Percentiles rank a stretch among this genome's conserved stretches.
Evolutionary conservation across 2,113 vertebrate species (phyloP).

Genomic region (Sclerurus mexicanus): DNA sequence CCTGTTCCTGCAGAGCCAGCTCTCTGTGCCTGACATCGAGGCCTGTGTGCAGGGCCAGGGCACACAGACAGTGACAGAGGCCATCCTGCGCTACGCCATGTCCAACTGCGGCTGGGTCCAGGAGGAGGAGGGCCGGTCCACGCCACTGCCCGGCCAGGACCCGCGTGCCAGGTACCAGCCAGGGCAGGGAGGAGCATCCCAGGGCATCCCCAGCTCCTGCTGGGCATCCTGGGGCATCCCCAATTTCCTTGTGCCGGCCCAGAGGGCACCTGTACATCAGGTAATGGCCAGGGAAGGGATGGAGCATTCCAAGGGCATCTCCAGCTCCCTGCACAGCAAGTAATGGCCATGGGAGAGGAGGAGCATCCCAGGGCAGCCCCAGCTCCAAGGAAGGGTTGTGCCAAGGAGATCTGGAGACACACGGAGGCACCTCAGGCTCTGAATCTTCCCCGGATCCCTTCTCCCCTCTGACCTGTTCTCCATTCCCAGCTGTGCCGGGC

Average conservation of each 20-base stretch:
- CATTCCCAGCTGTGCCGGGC: not conserved
- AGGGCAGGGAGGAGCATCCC: not conserved
- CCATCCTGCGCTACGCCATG: conserved; percentile 89
- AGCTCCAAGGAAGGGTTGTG: not conserved
- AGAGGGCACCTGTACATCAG: too few species aligned
- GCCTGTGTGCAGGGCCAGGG: conserved; percentile 90
- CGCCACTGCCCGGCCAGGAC: not conserved
- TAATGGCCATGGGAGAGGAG: not conserved
- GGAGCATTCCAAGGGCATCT: too few species aligned
- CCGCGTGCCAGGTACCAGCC: not conserved
- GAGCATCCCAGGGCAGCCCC: not conserved
- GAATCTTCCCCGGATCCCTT: not conserved
- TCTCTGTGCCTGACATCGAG: conserved; percentile 87
- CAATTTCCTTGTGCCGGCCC: too few species aligned
- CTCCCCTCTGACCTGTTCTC: not conserved
- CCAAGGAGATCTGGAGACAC: not conserved
- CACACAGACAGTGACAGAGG: conserved; percentile 82
- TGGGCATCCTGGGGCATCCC: not conserved
- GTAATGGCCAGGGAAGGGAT: too few species aligned
- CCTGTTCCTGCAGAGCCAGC: conserved; percentile 96
- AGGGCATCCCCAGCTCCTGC: not conserved
- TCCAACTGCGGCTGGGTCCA: conserved; percentile 86
- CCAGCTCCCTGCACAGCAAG: too few species aligned
- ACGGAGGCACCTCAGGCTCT: fast-evolving
- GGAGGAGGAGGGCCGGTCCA: conserved; percentile 70